These are phyloP conservation scores for Drosophila colorata DNA, from an alignment of 2,888 invertebrate species.

Conservation along the genomic window DNA sequence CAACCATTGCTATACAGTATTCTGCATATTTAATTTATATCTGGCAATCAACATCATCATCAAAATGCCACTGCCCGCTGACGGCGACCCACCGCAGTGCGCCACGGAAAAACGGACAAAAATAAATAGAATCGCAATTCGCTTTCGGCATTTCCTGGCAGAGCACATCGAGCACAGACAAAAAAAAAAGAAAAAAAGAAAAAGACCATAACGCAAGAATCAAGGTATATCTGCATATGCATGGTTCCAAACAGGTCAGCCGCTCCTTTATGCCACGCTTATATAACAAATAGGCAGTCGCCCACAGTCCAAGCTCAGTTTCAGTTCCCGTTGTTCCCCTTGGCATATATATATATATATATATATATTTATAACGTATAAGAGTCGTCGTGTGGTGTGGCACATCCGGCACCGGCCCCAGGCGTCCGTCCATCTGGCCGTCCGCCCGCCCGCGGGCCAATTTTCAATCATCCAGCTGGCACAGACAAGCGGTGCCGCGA, in stretches of 20 bases:
- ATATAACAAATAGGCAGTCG: constrained; percentile 23
- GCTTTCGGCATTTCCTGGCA: constrained; percentile 53
- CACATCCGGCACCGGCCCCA: constrained; percentile 32
- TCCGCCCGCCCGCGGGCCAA: constrained; percentile 34
- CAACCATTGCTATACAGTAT: constrained; percentile 45
- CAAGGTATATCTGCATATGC: constrained; percentile 52
- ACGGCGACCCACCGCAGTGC: constrained; percentile 2
- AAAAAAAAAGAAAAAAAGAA: constrained; percentile 10
- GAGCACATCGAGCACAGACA: not conserved
- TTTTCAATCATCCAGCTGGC: constrained; percentile 88
- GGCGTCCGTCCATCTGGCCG: not conserved
- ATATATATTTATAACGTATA: constrained; percentile 23
- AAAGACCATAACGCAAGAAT: constrained; percentile 47
- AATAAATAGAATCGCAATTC: constrained; percentile 59
- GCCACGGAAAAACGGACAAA: constrained; percentile 45
- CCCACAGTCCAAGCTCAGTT: constrained; percentile 22
- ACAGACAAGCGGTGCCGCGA: constrained; percentile 91
- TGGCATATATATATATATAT: constrained; percentile 1
- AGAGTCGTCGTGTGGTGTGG: constrained; percentile 33
- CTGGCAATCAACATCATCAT: constrained; percentile 75
- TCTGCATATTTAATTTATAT: constrained; percentile 79
- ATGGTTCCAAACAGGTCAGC: constrained; percentile 36
- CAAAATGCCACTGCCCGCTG: constrained; percentile 60
- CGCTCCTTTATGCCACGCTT: constrained; percentile 26
- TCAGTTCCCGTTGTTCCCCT: constrained; percentile 12